A percentile compares a stretch with the other conserved stretches of the same genome.
Conservation (phyloP, 2,797 vertebrate species). For the Coccyzus lansbergi region DNA sequence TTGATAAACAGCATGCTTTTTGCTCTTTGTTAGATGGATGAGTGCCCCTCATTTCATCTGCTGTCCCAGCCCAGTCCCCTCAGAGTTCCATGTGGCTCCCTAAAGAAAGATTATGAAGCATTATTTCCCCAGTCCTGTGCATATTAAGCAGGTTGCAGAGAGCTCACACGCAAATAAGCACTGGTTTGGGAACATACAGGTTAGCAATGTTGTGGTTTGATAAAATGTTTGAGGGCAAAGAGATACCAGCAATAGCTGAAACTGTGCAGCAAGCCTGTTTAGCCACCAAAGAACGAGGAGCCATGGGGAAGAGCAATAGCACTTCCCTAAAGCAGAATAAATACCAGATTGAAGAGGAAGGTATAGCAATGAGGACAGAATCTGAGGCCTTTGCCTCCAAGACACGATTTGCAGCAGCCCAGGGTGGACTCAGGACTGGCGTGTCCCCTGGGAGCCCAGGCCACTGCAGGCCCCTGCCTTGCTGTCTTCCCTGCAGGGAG, state of each 20-base stretch:
- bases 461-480: not conserved
- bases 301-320: fast-evolving
- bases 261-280: not conserved
- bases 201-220: not conserved
- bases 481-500: not conserved
- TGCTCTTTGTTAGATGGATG: not conserved
- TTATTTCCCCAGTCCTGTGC: not conserved
- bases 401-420: not conserved
- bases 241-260: not conserved
- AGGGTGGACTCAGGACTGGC: not conserved
- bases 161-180: not conserved
- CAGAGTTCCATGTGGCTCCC: not conserved
- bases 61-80: not conserved
- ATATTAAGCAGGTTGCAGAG: not conserved
- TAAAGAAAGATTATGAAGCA: not conserved
- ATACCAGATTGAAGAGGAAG: not conserved
- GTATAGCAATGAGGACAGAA: not conserved
- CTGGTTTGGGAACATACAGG: not conserved
- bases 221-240: not conserved
- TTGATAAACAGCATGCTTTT: not conserved
- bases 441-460: not conserved
- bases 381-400: not conserved
- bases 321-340: not conserved
- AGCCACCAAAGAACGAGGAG: not conserved
- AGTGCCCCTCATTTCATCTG: not conserved